These are phyloP conservation scores for Nibea albiflora DNA, from an alignment of 2,113 vertebrate species.

Conservation along the genomic window DNA sequence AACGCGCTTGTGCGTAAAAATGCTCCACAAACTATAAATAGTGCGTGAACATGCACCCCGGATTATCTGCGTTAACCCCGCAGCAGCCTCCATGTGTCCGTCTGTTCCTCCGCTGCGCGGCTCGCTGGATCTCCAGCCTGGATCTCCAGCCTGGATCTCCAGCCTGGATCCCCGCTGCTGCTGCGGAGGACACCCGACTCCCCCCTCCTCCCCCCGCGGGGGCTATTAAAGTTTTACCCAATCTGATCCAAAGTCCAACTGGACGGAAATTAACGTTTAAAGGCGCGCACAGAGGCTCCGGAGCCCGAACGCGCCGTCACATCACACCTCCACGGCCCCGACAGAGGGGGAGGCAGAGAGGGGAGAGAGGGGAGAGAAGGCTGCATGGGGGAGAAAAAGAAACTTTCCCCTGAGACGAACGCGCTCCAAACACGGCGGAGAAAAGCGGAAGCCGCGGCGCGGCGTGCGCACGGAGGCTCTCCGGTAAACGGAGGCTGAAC, in stretches of 20 bases:
- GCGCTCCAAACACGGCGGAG: not conserved
- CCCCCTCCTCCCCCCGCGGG: constrained; percentile 4
- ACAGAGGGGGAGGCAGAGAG: not conserved
- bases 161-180: no score
- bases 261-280: constrained; percentile 2
- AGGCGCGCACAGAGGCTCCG: not conserved
- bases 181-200: not conserved
- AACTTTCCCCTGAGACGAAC: constrained; percentile 63
- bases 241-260: constrained; percentile 58
- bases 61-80: constrained; percentile 33
- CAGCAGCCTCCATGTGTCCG: constrained; percentile 18
- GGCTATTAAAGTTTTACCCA: constrained; percentile 67
- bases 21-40: constrained; percentile 58
- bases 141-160: no score
- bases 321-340: constrained; percentile 67
- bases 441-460: constrained; percentile 47
- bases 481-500: constrained; percentile 26
- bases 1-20: constrained; percentile 62
- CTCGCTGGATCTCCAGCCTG: not conserved
- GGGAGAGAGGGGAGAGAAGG: no score
- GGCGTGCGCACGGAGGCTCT: not conserved
- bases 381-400: constrained; percentile 42
- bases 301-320: constrained; percentile 49
- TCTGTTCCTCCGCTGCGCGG: not conserved
- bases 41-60: constrained; percentile 28